Conservation (phyloP, 2,888 invertebrate species). For the Hypselothyrea guttata region DNA sequence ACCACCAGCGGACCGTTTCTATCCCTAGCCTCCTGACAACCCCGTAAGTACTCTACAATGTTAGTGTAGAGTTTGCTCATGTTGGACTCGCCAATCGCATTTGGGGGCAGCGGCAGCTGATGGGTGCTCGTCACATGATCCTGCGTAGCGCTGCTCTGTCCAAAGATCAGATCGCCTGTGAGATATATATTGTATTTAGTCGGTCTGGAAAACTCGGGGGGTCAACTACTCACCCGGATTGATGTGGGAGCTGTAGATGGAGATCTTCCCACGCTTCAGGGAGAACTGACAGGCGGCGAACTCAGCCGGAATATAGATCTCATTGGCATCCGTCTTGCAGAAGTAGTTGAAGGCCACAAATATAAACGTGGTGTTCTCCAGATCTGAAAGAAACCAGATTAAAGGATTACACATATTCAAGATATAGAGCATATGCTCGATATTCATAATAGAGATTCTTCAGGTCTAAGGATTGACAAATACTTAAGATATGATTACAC, state of each 20-base stretch:
- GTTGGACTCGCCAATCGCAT: conserved; percentile 77
- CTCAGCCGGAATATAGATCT: conserved; percentile 83
- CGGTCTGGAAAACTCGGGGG: background rate
- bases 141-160: conserved; percentile 82
- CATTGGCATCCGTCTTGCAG: conserved; percentile 57
- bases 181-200: background rate
- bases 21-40: conserved; percentile 6
- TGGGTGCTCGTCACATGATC: conserved; percentile 83
- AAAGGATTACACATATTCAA: background rate
- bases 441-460: too few species aligned
- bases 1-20: conserved; percentile 79
- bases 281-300: conserved; percentile 83
- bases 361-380: conserved; percentile 67
- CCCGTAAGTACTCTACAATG: conserved; percentile 81
- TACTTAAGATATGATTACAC: too few species aligned
- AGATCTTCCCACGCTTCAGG: conserved; percentile 82
- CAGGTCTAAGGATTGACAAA: too few species aligned
- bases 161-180: conserved; percentile 78
- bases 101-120: conserved; percentile 81
- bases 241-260: conserved; percentile 81
- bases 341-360: conserved; percentile 80
- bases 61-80: conserved; percentile 80
- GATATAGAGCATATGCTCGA: too few species aligned
- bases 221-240: conserved; percentile 79
- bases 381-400: too few species aligned